Evolutionary conservation across 2,888 invertebrate species (phyloP), one percentile per base, ranked within the genome.

Genomic region (Temnothorax ravouxi): DNA sequence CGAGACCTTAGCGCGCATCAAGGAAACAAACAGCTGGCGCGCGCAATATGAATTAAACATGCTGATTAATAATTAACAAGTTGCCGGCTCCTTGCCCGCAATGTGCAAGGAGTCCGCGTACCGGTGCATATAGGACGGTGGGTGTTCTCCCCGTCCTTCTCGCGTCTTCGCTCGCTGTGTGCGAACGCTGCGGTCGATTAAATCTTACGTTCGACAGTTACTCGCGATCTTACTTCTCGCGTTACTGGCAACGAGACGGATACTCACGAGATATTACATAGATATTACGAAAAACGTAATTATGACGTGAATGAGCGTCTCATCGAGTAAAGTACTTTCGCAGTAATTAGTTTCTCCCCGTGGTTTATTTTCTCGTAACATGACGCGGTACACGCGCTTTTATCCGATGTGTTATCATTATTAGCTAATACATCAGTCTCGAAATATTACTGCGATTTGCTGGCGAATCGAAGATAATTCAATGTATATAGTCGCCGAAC

Each of bases 31-130:
- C 94, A 94, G 92, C 92, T 92, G 92, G 91, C 92, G 93, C 91
- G 93, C 93, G 93, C 94, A 92, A 91, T 94, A 94, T 94, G 94
- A 94, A 94, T 94, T 94, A 94, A 94, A 94, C 94, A 94, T 94
- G 93, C 93, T 94, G 94, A 94, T 94, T 94, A 94, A 94, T 94
- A 94, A 94, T 94, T 94, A 94, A 94, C 94, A 93, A 94, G 94
- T 92, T 91, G 91, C 92, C 92, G 92, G 91, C 92, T 91, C 89
- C 88, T 88, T 87, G 85, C 72, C 47, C 87, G 88, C 88, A n/a
- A n/a, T n/a, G 91, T 91, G 66, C 66, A 47, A 47, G 29, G 66
- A 67, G 47, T 47, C 47, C 66, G 66, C 47, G 91, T 89, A 89
- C 91, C 89, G 87, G 88, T 89, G 74, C 3, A 34, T 21, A 18